Evolutionary conservation across 1,140 invertebrate species (phyloP).

Genomic region (Monomorium pharaonis): DNA sequence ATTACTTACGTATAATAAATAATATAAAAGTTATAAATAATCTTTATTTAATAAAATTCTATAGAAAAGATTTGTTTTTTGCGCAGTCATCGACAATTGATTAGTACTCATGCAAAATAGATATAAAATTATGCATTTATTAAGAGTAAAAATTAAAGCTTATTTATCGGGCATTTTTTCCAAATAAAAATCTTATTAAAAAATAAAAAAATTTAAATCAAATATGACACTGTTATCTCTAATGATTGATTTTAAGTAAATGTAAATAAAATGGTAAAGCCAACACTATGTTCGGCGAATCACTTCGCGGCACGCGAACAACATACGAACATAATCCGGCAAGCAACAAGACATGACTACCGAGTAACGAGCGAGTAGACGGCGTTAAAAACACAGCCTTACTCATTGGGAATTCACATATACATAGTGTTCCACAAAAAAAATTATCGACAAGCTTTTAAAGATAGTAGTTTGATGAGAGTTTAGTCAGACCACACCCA

Average conservation of each 20-base stretch:
- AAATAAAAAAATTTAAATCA: neutral
- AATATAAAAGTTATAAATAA: neutral
- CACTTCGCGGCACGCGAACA: neutral
- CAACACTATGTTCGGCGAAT: neutral
- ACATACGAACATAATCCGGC: neutral
- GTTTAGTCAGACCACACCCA: neutral
- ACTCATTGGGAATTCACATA: neutral
- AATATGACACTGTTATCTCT: neutral
- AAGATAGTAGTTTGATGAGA: neutral
- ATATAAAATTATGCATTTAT: neutral
- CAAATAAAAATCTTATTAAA: neutral
- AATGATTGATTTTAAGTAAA: neutral
- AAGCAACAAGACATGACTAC: neutral
- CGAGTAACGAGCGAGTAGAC: too few species aligned
- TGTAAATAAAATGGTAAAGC: neutral
- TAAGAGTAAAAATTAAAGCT: neutral
- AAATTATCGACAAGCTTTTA: neutral
- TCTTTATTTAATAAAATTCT: neutral
- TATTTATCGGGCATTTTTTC: too few species aligned
- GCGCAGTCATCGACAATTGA: neutral
- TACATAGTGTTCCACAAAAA: neutral
- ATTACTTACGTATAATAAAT: neutral
- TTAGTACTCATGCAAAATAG: neutral
- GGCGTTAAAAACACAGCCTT: neutral
- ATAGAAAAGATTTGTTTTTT: neutral